Evolutionary conservation across 2,888 invertebrate genomes (phyloP).

Genomic region (Capitulum mitella): DNA sequence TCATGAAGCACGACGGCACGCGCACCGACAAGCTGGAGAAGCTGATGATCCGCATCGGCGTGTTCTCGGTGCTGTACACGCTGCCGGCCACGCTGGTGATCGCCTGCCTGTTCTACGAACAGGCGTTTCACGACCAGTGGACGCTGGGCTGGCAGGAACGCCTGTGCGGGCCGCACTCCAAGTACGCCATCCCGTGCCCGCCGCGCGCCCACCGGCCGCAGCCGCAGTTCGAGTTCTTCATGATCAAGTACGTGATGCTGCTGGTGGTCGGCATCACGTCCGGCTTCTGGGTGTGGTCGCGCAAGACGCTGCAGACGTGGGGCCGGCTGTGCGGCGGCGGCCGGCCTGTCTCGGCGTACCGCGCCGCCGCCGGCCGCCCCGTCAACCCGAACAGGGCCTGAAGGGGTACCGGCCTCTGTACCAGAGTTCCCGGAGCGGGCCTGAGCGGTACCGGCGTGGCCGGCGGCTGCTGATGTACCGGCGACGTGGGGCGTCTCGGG

Average conservation of each 20-base stretch:
- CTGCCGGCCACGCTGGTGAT: constrained; percentile 83
- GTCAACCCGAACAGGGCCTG: neutral
- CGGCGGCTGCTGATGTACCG: neutral
- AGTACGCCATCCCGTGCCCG: constrained; percentile 58
- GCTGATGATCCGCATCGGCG: constrained; percentile 90
- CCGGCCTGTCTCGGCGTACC: neutral
- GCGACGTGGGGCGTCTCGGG: too few relatives aligned
- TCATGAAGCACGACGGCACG: constrained; percentile 76
- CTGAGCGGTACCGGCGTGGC: neutral
- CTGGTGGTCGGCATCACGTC: constrained; percentile 91
- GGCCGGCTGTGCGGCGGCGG: constrained; percentile 59
- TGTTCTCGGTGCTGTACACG: constrained; percentile 89
- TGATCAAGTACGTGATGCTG: constrained; percentile 73
- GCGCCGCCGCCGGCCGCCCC: neutral
- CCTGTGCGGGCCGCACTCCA: constrained; percentile 53
- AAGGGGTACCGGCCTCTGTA: neutral
- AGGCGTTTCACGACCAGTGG: constrained; percentile 78
- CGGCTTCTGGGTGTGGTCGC: constrained; percentile 95
- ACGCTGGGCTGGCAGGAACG: constrained; percentile 76
- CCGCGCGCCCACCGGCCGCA: constrained; percentile 52
- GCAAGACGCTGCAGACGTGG: constrained; percentile 90
- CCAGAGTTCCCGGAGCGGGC: neutral
- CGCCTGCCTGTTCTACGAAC: constrained; percentile 81
- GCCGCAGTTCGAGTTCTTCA: constrained; percentile 39
- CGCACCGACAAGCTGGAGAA: constrained; percentile 89